Evolutionary conservation across 2,113 vertebrate species (phyloP), one percentile per base, ranked within the genome.

Genomic region (Cervus canadensis): DNA sequence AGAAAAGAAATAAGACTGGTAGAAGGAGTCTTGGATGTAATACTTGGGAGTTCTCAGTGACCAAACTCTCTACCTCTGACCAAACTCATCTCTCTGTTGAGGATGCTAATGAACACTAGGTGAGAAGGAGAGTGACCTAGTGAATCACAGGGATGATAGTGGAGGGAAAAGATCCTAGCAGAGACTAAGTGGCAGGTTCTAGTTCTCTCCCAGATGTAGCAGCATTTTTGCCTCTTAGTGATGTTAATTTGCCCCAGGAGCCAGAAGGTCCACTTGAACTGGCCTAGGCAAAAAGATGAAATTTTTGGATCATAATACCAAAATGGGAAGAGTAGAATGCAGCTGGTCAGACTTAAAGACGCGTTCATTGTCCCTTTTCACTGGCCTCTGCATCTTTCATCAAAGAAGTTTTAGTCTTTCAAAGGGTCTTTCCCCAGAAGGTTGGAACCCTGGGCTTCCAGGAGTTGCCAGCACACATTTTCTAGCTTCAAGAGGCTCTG

Each of bases 31-130:
- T 91, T 94, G 36, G 50, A 15, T 67, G 16, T 54, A 92, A 52
- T 94, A 17, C 33, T 83, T 87, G 19, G 23, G n/a, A 87, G 71
- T 95, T 95, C 74, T 94, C 54, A 87, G 59, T 76, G 86, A 93
- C 25, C n/a, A 76, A 54, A 30, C 48, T 45, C 14, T 33, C 50
- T 96, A 13, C 43, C 71, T 13, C 48, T 50, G 48, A 50, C 48
- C 48, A 50, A 50, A 50, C 48, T 50, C 48, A 50, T 50, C 48
- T 50, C 48, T 50, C 48, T 83, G 26, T 74, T 43, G 88, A 54
- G 33, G 64, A 87, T 15, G 16, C 13, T 45, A 36, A 52, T 43
- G 33, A 86, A n/a, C 25, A 54, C 28, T 28, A 23, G 25, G 30
- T 59, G 28, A 67, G 59, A 28, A 40, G 28, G 26, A 59, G 36